Evolutionary conservation across 1,140 invertebrate species (phyloP).

Genomic region (Monomorium pharaonis): DNA sequence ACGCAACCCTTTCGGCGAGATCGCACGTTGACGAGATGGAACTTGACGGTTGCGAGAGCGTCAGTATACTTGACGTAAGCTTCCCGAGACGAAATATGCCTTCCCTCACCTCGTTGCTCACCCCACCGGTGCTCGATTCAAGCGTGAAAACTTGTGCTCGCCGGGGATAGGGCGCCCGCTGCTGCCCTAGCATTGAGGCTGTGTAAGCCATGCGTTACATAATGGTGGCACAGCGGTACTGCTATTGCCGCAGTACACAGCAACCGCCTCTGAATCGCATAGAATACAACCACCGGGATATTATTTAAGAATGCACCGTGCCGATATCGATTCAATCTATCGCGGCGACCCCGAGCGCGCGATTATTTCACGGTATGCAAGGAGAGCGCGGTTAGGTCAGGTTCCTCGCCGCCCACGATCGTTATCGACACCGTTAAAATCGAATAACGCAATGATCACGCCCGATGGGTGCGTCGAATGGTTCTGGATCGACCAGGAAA

Average conservation of each 20-base stretch:
- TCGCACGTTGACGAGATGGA: background rate
- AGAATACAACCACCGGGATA: constrained; percentile 19
- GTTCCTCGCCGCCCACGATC: background rate
- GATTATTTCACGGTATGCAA: constrained; percentile 41
- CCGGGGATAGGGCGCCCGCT: constrained; percentile 55
- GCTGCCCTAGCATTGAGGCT: constrained; percentile 46
- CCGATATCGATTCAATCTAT: constrained; percentile 46
- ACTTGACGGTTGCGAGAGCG: constrained; percentile 32
- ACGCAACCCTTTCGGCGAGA: constrained; percentile 41
- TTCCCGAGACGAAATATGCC: constrained; percentile 59
- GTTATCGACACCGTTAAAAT: background rate
- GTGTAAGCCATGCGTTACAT: constrained; percentile 63
- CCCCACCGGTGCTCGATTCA: constrained; percentile 39
- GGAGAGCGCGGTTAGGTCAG: background rate
- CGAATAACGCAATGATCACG: constrained; percentile 2
- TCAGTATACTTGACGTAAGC: constrained; percentile 45
- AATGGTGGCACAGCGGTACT: constrained; percentile 24
- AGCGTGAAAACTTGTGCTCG: constrained; percentile 66
- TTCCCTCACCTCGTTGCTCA: constrained; percentile 14
- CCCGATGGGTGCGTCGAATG: background rate
- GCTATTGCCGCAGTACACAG: constrained; percentile 44
- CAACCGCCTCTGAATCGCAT: constrained; percentile 32
- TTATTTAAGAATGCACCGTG: constrained; percentile 50
- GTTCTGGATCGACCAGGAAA: background rate
- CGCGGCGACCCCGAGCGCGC: background rate